Conservation (phyloP, 2,113 vertebrate genomes). For the Brachypodius melanocephalos region DNA sequence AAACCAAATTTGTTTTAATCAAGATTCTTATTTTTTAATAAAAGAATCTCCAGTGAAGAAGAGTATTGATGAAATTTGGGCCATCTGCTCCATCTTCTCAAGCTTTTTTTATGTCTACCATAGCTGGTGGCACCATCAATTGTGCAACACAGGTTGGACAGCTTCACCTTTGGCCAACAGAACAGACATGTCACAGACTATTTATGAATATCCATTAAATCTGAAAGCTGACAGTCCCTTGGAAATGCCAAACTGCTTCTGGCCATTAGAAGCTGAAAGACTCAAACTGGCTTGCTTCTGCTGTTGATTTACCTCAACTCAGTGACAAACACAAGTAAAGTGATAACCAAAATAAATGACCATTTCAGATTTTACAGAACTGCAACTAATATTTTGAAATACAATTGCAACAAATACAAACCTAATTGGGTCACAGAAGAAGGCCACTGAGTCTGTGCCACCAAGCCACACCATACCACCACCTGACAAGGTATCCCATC, state of each 20-base stretch:
- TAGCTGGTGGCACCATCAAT: not conserved
- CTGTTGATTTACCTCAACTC: not conserved
- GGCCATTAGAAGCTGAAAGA: not conserved
- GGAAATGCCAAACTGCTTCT: not conserved
- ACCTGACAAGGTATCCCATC: not conserved
- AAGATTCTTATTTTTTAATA: not conserved
- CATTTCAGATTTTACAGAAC: not conserved
- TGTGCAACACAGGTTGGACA: not conserved
- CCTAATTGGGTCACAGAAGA: not conserved
- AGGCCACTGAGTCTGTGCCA: not conserved
- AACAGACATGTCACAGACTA: not conserved
- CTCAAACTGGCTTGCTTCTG: not conserved
- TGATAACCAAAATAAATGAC: not conserved
- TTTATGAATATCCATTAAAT: not conserved
- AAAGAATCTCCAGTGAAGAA: not conserved
- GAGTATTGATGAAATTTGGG: not conserved
- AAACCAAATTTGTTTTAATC: not conserved
- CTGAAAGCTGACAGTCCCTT: not conserved
- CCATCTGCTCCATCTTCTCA: not conserved
- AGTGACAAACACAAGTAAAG: not conserved
- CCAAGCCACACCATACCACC: not conserved
- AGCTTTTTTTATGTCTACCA: not conserved
- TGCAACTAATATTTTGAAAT: not conserved
- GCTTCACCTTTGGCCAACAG: not conserved
- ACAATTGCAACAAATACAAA: not conserved